Base-by-base conservation (phyloP, 2,113 vertebrate species). In the Percina caprodes region DNA sequence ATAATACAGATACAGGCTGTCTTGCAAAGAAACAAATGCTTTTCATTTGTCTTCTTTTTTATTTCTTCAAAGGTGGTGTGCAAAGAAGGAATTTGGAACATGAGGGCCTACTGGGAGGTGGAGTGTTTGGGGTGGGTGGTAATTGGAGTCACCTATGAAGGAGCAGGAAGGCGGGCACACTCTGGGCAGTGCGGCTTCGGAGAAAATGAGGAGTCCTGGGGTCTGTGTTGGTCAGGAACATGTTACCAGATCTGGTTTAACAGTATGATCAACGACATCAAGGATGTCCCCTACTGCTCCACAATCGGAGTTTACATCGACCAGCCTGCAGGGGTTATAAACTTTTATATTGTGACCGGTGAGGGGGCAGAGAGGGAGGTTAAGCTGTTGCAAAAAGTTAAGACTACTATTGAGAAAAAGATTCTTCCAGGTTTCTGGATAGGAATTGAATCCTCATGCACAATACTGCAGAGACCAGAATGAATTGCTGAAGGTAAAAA, bases 161-260 rank as follows among this genome's bases (percentile, higher is more conserved):
- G 70, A 49, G 77, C 88, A 0, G 83, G 86, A 1, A 51, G 91
- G 26, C 89, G 82, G 58, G 88, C 72, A 3, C 19, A 61, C 5
- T 62, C 76, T 5, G 92, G 91, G 24, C 80, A 81, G 1, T 91
- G 87, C 7, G 91, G 90, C 35, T 82, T 94, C 0, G 92, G 91
- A 63, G 88, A 94, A 61, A 94, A 92, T 6, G 86, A 91, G 24
- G 88, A 91, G 52, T 93, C 92, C 3, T 94, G 91, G 90, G 88
- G 81, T 59, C 51, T 94, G 63, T 89, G 92, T 7, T 94, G 92
- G 91, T 55, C 76, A 7, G 91, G 91, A 4, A 79, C 71, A 7
- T 24, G 69, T 46, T 94, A 88, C 49, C 80, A 93, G n/a, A 82
- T 89, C 55, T 93, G 93, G 92, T 88, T 74, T 48, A 87, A 94